phyloP scores from a whole-genome alignment of 2,797 vertebrate species.

The Parauchenoglanis ngamensis region DNA sequence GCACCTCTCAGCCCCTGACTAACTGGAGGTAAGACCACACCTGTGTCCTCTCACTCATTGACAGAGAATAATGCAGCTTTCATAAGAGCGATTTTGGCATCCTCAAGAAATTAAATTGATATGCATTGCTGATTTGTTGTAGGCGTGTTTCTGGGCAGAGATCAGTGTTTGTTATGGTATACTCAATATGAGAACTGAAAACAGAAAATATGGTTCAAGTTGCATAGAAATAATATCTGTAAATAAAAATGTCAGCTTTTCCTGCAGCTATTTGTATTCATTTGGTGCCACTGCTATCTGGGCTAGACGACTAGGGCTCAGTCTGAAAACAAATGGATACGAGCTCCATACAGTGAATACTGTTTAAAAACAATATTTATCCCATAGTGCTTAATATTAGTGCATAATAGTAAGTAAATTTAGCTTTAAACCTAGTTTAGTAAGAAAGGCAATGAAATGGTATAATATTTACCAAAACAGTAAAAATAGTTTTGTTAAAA shows the following conservation, averaged over 20 bases:
- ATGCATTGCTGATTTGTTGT: constrained; percentile 17
- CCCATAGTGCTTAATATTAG: not conserved
- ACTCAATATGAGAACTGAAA: not conserved
- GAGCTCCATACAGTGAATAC: not conserved
- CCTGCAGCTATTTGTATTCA: constrained; percentile 21
- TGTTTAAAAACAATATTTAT: not conserved
- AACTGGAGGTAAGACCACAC: constrained; percentile 89
- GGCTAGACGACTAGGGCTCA: not conserved
- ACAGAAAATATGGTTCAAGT: constrained; percentile 7
- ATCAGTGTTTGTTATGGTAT: constrained; percentile 1
- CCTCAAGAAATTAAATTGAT: not conserved
- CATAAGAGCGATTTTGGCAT: not conserved
- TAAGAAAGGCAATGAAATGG: not conserved
- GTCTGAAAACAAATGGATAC: not conserved
- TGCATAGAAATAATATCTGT: not conserved
- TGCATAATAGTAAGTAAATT: not conserved
- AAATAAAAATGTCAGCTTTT: constrained; percentile 17
- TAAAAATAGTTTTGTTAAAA: not conserved
- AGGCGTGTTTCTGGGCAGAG: constrained; percentile 10
- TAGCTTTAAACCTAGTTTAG: not conserved
- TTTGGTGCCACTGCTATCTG: not conserved
- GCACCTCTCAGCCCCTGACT: constrained; percentile 86
- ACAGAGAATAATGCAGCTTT: not conserved
- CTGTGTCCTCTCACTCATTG: not conserved
- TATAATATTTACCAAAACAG: not conserved